Evolutionary conservation across 2,888 invertebrate species (phyloP), one percentile per base, ranked within the genome.

Genomic region (Junonia oenone): DNA sequence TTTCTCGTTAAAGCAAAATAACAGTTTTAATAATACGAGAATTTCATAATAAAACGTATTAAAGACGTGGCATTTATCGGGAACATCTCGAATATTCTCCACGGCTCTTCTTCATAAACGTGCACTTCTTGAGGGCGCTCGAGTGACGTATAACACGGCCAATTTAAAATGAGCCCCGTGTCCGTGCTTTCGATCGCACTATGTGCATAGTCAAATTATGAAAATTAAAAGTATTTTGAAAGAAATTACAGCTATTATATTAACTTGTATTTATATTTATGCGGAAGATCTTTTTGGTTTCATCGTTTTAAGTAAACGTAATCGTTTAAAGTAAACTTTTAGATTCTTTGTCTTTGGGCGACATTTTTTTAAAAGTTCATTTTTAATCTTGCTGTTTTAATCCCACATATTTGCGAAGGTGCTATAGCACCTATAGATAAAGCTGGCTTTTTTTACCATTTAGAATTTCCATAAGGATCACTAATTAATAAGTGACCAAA

Each of bases 61-160:
- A 74, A 71, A 73, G 65, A 69, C 63, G 62, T 62, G 68, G 73
- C 76, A 75, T 78, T 78, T 83, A 83, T 83, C 72, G 81, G 81
- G 81, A 83, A 83, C 71, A 80, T 81, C 82, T 82, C 74, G 68
- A 79, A 57, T 58, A 62, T 64, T 64, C 67, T 65, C 66, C 60
- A 61, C 46, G 58, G 54, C 69, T 69, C 73, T 67, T 11, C 13
- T 43, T 13, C 5, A 73, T 71, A 75, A 75, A 72, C 76, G 73
- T 68, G 75, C 73, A 62, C 58, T 43, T 56, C 43, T n/a, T 26
- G 67, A 78, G 76, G 74, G 73, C 71, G 71, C 72, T 69, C 63
- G 66, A 78, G 75, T 62, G 69, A 43, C 11, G 61, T 65, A 64
- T 56, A 59, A 48, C 50, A 27, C 47, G 55, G 52, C 82, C 81